Conservation (phyloP, 1,140 invertebrate species). For the Caenorhabditis latens region DNA sequence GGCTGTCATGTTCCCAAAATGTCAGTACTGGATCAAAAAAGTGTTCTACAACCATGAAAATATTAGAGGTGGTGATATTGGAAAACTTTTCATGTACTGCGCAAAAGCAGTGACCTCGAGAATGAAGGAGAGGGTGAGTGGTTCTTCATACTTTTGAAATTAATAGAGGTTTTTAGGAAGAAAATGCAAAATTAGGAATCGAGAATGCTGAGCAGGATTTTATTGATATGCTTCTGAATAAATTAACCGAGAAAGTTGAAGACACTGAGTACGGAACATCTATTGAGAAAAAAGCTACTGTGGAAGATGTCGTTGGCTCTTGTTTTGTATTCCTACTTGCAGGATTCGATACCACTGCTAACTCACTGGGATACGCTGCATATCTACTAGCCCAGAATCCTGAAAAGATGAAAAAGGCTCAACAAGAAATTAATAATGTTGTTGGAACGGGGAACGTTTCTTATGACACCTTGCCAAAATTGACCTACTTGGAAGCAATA, state of each 20-base stretch:
- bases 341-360: constrained; percentile 78
- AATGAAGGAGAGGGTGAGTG: constrained; percentile 11
- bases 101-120: not conserved
- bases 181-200: not conserved
- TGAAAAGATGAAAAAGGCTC: constrained; percentile 78
- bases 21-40: not conserved
- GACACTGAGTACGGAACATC: not conserved
- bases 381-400: constrained; percentile 78
- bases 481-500: constrained; percentile 78
- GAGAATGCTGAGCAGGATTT: not conserved
- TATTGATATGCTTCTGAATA: constrained; percentile 26
- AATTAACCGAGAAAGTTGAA: not conserved
- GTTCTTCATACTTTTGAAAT: not conserved
- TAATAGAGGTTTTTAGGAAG: not conserved
- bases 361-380: constrained; percentile 77
- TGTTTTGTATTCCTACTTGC: constrained; percentile 78
- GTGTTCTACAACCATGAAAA: constrained; percentile 15
- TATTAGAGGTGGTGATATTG: not conserved
- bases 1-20: not conserved
- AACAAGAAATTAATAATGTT: constrained; percentile 75
- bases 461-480: constrained; percentile 65
- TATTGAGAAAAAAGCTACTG: not conserved
- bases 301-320: constrained; percentile 4
- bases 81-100: constrained; percentile 13
- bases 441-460: not conserved